A percentile compares a stretch with the other conserved stretches of the same genome.
phyloP scores from a whole-genome alignment of 2,113 vertebrate genomes.

The Ophthalmolycus amberensis region DNA sequence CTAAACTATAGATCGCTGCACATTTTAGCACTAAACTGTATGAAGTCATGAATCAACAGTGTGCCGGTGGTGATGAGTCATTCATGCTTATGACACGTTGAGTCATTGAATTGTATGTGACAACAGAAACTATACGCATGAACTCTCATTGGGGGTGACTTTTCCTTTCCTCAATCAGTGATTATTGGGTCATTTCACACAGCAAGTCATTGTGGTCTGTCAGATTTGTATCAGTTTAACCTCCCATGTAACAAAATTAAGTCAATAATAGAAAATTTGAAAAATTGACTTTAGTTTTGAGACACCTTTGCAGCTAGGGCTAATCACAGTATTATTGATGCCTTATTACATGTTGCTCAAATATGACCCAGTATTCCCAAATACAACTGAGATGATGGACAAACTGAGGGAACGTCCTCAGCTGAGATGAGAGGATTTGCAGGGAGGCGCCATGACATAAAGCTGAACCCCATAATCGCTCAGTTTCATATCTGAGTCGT shows the following conservation, averaged over 20 bases:
- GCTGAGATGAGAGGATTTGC: constrained; percentile 25
- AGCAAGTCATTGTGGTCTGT: constrained; percentile 24
- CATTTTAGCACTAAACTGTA: constrained; percentile 1
- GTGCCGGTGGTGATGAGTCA: constrained; percentile 44
- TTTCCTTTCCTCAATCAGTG: constrained; percentile 32
- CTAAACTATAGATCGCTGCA: not conserved
- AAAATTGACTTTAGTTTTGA: not conserved
- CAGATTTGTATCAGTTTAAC: constrained; percentile 3
- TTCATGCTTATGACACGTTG: constrained; percentile 61
- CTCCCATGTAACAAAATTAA: constrained; percentile 17
- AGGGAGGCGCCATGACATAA: constrained; percentile 7
- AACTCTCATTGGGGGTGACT: constrained; percentile 47
- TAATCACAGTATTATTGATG: not conserved
- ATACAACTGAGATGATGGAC: not conserved
- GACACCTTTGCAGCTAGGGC: not conserved
- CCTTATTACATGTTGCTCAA: not conserved
- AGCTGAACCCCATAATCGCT: constrained; percentile 15
- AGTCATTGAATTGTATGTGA: constrained; percentile 58
- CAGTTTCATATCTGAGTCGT: not conserved
- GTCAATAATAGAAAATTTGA: constrained; percentile 28
- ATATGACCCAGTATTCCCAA: not conserved
- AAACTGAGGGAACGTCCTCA: constrained; percentile 5
- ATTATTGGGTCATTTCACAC: constrained; percentile 49
- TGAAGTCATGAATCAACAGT: constrained; percentile 25
- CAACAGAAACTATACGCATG: constrained; percentile 30